Evolutionary conservation across 2,888 invertebrate species (phyloP).

Genomic region (Caradrina kadenii): DNA sequence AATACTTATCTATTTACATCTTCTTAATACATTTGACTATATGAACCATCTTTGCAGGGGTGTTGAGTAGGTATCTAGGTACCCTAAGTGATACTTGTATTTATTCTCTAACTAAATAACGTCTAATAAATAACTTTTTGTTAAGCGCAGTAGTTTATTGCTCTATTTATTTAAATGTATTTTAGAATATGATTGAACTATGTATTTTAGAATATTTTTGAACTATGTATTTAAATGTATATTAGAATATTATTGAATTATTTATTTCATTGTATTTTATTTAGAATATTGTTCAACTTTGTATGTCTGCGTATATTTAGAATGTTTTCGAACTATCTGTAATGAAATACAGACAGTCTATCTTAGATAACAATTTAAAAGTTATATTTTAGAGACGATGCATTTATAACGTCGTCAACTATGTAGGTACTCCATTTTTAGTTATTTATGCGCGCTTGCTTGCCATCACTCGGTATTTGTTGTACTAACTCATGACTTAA

Average conservation of each 20-base stretch:
- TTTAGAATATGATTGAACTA: no score
- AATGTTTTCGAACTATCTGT: constrained; percentile 31
- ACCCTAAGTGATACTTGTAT: constrained; percentile 6
- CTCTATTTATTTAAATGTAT: constrained; percentile 12
- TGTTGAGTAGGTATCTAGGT: no score
- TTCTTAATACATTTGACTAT: not conserved
- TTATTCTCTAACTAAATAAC: constrained; percentile 9
- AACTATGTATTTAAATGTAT: no score
- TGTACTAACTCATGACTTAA: not conserved
- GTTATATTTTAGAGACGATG: not conserved
- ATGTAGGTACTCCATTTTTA: not conserved
- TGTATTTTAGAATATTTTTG: no score
- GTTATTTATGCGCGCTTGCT: not conserved
- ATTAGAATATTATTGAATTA: no score
- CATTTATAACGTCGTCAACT: not conserved
- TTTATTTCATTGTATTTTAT: no score
- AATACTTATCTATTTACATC: not conserved
- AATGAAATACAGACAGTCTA: constrained; percentile 22
- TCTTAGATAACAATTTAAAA: constrained; percentile 7
- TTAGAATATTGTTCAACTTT: no score
- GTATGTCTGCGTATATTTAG: not conserved
- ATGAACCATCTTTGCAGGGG: no score
- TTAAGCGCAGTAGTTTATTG: constrained; percentile 6
- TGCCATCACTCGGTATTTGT: not conserved
- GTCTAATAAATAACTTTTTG: constrained; percentile 9